Percentiles rank a stretch among this genome's conserved stretches.
These are phyloP conservation scores for Brachionus paranguensis DNA, from an alignment of 1,140 invertebrate genomes.

Conservation along the genomic window DNA sequence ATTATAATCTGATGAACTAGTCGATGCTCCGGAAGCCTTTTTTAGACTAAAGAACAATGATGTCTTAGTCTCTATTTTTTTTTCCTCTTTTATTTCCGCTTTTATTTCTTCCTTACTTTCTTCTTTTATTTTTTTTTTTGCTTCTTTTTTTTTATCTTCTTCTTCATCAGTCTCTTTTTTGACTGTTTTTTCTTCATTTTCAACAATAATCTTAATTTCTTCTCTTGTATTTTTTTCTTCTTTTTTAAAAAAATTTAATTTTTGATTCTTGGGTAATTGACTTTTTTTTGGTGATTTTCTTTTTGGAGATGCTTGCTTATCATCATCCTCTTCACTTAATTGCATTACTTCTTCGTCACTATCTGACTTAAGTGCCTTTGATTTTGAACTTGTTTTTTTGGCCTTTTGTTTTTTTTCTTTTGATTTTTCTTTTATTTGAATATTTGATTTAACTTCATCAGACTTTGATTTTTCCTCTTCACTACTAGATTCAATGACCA, in stretches of 20 bases:
- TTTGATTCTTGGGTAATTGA: not conserved
- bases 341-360: slow-evolving; percentile 14
- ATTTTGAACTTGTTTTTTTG: not conserved
- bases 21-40: slow-evolving; percentile 13
- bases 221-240: not conserved
- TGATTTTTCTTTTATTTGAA: not conserved
- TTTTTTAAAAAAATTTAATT: not conserved
- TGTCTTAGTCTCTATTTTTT: slow-evolving; percentile 10
- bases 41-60: slow-evolving; percentile 13
- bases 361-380: not conserved
- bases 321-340: slow-evolving; percentile 13
- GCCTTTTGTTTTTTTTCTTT: not conserved
- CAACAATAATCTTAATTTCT: not conserved
- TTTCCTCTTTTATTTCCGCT: not conserved
- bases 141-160: not conserved
- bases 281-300: not conserved
- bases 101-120: not conserved
- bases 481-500: slow-evolving; percentile 18
- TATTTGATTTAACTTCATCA: not conserved
- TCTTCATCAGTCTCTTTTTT: not conserved
- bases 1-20: slow-evolving; percentile 41
- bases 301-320: not conserved
- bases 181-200: not conserved
- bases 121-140: not conserved
- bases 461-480: not conserved